Conservation (phyloP, 2,797 vertebrate species). For the Hemitrygon akajei region DNA sequence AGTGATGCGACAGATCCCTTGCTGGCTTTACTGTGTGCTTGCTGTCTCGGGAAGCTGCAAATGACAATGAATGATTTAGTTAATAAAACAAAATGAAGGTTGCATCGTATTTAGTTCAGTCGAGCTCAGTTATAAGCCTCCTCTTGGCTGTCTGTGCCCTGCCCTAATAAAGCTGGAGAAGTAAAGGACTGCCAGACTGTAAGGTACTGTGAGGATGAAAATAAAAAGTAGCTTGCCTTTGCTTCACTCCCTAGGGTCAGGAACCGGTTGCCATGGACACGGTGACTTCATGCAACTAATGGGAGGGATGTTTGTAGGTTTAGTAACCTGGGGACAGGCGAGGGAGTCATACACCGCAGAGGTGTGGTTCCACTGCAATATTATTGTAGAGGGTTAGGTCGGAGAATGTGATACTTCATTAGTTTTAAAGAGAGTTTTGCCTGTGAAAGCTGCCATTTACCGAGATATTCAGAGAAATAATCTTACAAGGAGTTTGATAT, state of each 20-base stretch:
- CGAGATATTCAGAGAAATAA: not conserved
- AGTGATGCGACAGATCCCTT: not conserved
- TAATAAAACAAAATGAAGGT: conserved; percentile 22
- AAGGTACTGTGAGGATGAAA: conserved; percentile 66
- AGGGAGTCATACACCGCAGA: conserved; percentile 63
- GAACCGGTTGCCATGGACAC: conserved; percentile 96
- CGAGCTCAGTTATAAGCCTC: conserved; percentile 44
- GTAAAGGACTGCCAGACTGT: conserved; percentile 65
- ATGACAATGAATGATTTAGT: conserved; percentile 20
- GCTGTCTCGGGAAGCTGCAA: not conserved
- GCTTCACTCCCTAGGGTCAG: conserved; percentile 81
- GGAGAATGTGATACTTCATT: conserved; percentile 41
- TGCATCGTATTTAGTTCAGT: not conserved
- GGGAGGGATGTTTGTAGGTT: conserved; percentile 76
- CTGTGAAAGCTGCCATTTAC: conserved; percentile 2
- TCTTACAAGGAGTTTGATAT: not conserved
- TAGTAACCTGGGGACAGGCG: conserved; percentile 66
- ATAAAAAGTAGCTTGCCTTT: conserved; percentile 74
- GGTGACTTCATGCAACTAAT: conserved; percentile 83
- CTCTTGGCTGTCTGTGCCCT: conserved; percentile 42
- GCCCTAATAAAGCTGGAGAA: conserved; percentile 47
- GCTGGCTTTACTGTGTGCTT: not conserved
- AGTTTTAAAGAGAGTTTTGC: not conserved
- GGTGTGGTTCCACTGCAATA: conserved; percentile 62
- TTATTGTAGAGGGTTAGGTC: conserved; percentile 53